Conservation (phyloP, 2,888 invertebrate species). For the Steinernema scapterisci region DNA sequence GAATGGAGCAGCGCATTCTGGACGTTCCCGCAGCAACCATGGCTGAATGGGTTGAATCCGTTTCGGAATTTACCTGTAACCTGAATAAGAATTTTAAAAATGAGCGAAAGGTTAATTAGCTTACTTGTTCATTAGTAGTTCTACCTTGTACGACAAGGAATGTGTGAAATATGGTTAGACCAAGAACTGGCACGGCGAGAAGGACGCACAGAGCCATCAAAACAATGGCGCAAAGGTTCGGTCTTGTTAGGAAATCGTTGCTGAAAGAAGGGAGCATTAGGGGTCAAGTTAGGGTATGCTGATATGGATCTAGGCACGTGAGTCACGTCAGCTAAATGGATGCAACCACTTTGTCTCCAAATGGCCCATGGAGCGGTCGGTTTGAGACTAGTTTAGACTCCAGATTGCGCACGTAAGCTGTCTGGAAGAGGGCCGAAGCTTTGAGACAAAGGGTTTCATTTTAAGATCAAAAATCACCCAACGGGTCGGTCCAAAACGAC, state of each 20-base stretch:
- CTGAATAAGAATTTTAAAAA: conserved; percentile 59
- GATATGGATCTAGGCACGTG: background rate
- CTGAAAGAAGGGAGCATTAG: conserved; percentile 34
- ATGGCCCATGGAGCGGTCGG: too few relatives aligned
- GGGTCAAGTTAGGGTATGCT: background rate
- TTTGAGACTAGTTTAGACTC: too few relatives aligned
- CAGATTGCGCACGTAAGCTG: too few relatives aligned
- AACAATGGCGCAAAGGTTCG: conserved; percentile 74
- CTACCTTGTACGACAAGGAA: conserved; percentile 92
- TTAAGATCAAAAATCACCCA: too few relatives aligned
- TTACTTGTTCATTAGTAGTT: conserved; percentile 94
- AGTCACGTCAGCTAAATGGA: too few relatives aligned
- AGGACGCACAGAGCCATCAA: conserved; percentile 88
- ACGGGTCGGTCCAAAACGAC: too few relatives aligned
- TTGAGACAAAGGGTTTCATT: too few relatives aligned
- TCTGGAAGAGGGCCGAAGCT: too few relatives aligned
- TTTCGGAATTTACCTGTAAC: conserved; percentile 99
- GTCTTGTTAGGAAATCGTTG: conserved; percentile 53
- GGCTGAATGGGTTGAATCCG: conserved; percentile 96
- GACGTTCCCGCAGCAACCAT: conserved; percentile 92
- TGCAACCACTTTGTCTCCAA: too few relatives aligned
- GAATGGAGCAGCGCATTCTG: conserved; percentile 93
- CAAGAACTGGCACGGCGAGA: conserved; percentile 93
- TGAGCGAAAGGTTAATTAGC: background rate
- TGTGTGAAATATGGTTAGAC: conserved; percentile 95